Evolutionary conservation across 2,888 invertebrate species (phyloP).

Genomic region (Cheilosia variabilis): DNA sequence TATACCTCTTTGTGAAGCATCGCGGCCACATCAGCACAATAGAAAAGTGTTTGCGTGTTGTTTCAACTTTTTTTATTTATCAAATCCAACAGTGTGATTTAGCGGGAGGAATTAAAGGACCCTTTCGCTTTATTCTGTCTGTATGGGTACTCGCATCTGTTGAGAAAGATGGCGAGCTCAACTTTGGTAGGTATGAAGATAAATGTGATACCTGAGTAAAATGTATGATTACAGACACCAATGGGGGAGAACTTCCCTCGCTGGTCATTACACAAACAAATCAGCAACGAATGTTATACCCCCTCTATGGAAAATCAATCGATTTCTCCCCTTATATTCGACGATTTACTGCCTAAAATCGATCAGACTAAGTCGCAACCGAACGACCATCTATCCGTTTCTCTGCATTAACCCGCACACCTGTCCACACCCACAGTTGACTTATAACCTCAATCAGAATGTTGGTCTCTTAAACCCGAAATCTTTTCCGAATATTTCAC

Average conservation of each 20-base stretch:
- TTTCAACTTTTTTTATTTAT: too few relatives aligned
- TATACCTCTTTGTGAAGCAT: not conserved
- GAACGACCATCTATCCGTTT: not conserved
- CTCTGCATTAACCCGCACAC: not conserved
- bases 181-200: too few relatives aligned
- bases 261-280: not conserved
- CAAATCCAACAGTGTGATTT: too few relatives aligned
- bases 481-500: constrained; percentile 8
- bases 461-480: not conserved
- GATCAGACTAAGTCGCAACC: not conserved
- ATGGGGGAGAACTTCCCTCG: too few relatives aligned
- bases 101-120: too few relatives aligned
- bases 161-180: too few relatives aligned
- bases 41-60: not conserved
- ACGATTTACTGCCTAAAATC: not conserved
- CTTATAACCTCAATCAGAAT: constrained; percentile 4
- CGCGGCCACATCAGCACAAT: not conserved
- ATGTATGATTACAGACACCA: too few relatives aligned
- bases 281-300: not conserved
- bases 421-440: not conserved
- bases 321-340: not conserved
- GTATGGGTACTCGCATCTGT: too few relatives aligned
- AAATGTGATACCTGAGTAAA: too few relatives aligned
- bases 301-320: not conserved
- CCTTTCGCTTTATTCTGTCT: too few relatives aligned